Evolutionary conservation across 2,888 invertebrate species (phyloP), one percentile per base, ranked within the genome.

Genomic region (Eumerus sabulonum): DNA sequence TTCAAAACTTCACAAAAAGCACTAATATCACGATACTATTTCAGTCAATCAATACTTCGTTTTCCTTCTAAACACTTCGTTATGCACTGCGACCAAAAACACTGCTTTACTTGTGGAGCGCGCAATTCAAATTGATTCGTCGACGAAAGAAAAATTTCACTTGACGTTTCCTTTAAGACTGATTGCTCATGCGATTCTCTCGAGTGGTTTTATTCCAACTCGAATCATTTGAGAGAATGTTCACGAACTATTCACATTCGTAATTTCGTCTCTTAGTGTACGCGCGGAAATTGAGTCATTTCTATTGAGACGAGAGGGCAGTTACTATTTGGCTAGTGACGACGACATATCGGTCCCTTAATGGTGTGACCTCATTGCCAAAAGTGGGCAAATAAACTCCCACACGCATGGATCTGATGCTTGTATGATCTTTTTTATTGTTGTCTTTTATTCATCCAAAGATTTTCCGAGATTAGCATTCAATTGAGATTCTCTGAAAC

Each of bases 201-300:
- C 57, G 66, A 72, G 67, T 72, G 66, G 50, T 71, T 71, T 71
- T 66, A 63, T 71, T 62, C 56, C 54, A 63, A 16, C 42, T 54
- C 62, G 71, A 71, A 56, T 71, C 71, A 71, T 63, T 62, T 71
- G 71, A 71, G 71, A 63, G 71, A 63, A 71, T 62, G 27, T 70
- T 70, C 70, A 70, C 7, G 60, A 71, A 63, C n/a, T n/a, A n/a
- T 48, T 16, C 12, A 16, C n/a, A 13, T 36, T 16, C 9, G 27
- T 7, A 1, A 14, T 17, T 1, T 66, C 60, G 54, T 27, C 50
- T 77, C 14, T 13, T 62, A 77, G 60, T 77, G 76, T 77, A 77
- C 76, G 14, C 40, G 13, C 9, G 12, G 44, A 44, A n/a, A 14
- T 59, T 54, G 71, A 72, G 76, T 62, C 42, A 0, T 19, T 51